Evolutionary conservation across 2,113 vertebrate genomes (phyloP).

Genomic region (Clarias batrachus): DNA sequence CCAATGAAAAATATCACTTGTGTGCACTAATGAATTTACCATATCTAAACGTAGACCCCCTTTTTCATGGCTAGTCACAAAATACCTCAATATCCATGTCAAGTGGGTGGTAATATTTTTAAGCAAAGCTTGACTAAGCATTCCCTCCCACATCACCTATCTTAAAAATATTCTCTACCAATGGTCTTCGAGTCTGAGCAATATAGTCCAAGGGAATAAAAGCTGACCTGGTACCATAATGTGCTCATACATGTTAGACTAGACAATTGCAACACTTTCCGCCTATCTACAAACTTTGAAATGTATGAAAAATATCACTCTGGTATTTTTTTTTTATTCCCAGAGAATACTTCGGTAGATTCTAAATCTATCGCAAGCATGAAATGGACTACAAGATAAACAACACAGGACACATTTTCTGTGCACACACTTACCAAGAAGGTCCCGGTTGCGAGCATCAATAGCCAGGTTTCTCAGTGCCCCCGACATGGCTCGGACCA

Average conservation of each 20-base stretch:
- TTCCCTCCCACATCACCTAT: neutral
- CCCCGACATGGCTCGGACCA: constrained; percentile 89
- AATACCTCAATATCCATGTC: neutral
- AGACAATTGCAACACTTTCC: neutral
- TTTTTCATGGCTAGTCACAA: neutral
- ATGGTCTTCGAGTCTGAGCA: neutral
- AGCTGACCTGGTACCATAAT: neutral
- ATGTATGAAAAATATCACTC: neutral
- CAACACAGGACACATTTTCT: neutral
- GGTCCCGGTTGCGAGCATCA: constrained; percentile 85
- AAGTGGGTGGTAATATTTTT: neutral
- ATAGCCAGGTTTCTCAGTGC: constrained; percentile 93
- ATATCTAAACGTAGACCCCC: neutral
- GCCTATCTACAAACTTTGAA: neutral
- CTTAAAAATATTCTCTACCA: neutral
- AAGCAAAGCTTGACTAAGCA: neutral
- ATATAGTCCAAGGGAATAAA: neutral
- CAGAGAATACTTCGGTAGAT: neutral
- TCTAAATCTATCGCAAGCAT: neutral
- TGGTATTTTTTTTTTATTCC: neutral
- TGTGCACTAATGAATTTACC: neutral
- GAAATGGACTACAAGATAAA: neutral
- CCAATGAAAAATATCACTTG: neutral
- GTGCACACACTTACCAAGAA: constrained; percentile 80
- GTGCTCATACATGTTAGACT: neutral